A percentile compares a stretch with the other conserved stretches of the same genome.
Conservation (phyloP, 2,888 invertebrate genomes). For the Matsumyia berberina region DNA sequence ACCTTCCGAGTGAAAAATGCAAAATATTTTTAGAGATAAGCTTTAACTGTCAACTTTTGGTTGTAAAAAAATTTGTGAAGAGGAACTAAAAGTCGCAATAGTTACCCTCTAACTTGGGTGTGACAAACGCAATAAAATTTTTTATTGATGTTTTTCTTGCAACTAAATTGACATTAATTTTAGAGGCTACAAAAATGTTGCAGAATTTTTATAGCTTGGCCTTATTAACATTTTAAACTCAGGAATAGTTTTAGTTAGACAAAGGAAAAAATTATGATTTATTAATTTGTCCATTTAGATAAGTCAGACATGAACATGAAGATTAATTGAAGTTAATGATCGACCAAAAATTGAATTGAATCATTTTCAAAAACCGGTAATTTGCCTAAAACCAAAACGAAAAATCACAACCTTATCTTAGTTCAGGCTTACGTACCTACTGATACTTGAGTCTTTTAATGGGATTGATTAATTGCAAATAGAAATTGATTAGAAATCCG, state of each 20-base stretch:
- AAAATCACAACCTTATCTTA: no score
- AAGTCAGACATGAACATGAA: no score
- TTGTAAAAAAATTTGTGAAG: not conserved
- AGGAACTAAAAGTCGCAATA: not conserved
- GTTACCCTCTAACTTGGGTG: not conserved
- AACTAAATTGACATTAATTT: not conserved
- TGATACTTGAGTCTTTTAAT: not conserved
- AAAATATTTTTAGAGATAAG: not conserved
- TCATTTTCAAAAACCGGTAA: not conserved
- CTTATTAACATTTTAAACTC: not conserved
- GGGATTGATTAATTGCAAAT: constrained; percentile 5
- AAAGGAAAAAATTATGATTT: no score
- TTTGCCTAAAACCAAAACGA: not conserved
- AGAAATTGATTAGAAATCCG: not conserved
- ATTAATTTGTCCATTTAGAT: no score
- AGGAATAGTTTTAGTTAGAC: not conserved
- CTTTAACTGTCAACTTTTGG: not conserved
- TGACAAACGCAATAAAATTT: not conserved
- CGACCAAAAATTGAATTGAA: not conserved
- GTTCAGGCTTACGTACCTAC: not conserved
- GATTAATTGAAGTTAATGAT: not conserved
- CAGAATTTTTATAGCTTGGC: not conserved
- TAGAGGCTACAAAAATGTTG: not conserved
- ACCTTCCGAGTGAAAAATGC: not conserved
- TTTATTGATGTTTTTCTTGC: not conserved